phyloP scores from a whole-genome alignment of 2,113 vertebrate species.

The Erythrolamprus reginae region DNA sequence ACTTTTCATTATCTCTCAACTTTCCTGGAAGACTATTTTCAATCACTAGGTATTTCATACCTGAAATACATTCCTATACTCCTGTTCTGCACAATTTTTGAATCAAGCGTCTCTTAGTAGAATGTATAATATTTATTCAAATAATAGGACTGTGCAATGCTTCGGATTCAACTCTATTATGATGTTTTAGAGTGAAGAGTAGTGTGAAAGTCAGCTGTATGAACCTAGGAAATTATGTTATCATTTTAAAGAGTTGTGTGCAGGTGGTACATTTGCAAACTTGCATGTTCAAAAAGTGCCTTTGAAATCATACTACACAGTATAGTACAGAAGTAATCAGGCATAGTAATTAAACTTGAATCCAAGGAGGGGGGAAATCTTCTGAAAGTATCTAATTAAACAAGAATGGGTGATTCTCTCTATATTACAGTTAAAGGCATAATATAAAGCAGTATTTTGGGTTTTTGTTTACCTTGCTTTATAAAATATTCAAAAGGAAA shows the following conservation, averaged over 20 bases:
- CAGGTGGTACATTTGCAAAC: neutral
- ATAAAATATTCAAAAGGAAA: neutral
- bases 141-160: neutral
- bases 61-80: neutral
- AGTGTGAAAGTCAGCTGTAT: neutral
- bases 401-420: neutral
- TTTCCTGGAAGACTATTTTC: neutral
- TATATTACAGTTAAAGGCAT: neutral
- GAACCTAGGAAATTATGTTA: neutral
- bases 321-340: neutral
- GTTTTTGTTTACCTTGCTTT: neutral
- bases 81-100: neutral
- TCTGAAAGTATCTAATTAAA: neutral
- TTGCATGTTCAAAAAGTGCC: neutral
- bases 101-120: neutral
- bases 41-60: neutral
- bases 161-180: neutral
- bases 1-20: neutral
- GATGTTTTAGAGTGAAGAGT: neutral
- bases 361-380: neutral
- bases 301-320: neutral
- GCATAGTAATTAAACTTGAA: neutral
- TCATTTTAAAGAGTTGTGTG: neutral
- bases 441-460: neutral
- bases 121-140: neutral